A percentile compares a stretch with the other conserved stretches of the same genome.
These are phyloP conservation scores for Drosophila paracracens DNA, from an alignment of 2,888 invertebrate species.

Conservation along the genomic window DNA sequence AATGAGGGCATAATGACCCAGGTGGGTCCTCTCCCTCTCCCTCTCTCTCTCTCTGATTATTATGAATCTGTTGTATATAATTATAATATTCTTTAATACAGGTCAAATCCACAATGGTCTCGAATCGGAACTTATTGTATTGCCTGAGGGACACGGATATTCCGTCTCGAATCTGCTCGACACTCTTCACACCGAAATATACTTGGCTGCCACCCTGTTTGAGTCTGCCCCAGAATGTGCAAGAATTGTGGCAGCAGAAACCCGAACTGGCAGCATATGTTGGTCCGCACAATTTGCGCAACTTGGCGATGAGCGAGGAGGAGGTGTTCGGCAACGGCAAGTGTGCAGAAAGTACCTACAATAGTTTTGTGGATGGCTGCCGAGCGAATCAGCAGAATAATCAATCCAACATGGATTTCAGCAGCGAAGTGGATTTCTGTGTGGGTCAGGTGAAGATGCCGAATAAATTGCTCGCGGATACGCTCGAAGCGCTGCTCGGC, in stretches of 20 bases:
- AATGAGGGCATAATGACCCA: slow-evolving; percentile 91
- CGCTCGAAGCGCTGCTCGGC: slow-evolving; percentile 92
- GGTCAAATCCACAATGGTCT: slow-evolving; percentile 89
- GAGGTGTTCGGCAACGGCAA: slow-evolving; percentile 82
- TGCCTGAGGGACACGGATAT: slow-evolving; percentile 86
- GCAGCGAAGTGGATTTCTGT: slow-evolving; percentile 82
- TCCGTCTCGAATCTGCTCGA: slow-evolving; percentile 75
- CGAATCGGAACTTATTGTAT: slow-evolving; percentile 94
- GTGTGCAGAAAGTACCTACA: slow-evolving; percentile 30
- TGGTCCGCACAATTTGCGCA: slow-evolving; percentile 85
- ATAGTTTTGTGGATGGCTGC: slow-evolving; percentile 51
- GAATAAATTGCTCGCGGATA: slow-evolving; percentile 91
- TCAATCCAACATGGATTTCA: slow-evolving; percentile 41
- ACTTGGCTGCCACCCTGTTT: slow-evolving; percentile 94
- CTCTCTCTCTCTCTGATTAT: neutral
- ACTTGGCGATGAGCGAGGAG: slow-evolving; percentile 84
- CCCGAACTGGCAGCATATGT: slow-evolving; percentile 63
- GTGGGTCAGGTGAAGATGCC: slow-evolving; percentile 85
- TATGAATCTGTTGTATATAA: neutral
- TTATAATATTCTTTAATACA: slow-evolving; percentile 16
- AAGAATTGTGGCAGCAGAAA: slow-evolving; percentile 51
- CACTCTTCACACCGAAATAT: slow-evolving; percentile 88
- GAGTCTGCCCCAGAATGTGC: slow-evolving; percentile 86
- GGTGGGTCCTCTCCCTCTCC: slow-evolving; percentile 53
- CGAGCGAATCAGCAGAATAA: slow-evolving; percentile 31